Evolutionary conservation across 1,140 invertebrate species (phyloP), one percentile per base, ranked within the genome.

Genomic region (Tetraneura akinire): DNA sequence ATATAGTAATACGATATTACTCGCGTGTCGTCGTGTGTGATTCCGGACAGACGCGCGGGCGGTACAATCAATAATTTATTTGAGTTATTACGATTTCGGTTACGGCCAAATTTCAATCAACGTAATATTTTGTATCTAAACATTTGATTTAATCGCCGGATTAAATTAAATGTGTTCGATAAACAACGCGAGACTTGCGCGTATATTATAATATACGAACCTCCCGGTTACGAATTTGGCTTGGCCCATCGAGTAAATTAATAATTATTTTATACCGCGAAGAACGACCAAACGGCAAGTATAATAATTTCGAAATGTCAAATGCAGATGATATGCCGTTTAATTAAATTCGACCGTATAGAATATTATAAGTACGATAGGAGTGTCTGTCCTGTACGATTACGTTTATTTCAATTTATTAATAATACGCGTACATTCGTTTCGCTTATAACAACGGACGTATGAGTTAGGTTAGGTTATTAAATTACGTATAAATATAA

Each of bases 121-220:
- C 68, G 26, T 71, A n/a, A 51, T 71, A 4, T 29, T n/a, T n/a
- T n/a, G n/a, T n/a, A n/a, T 0, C 26, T 18, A 29, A 71, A 71
- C 68, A 51, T 71, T 71, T 71, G 45, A 51, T 51, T 71, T 71
- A 29, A 71, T 71, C 66, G 66, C 45, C 68, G 68, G 26, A 29
- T 71, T 51, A 71, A 71, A 71, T 71, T 71, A 29, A 51, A 71
- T 70, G n/a, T n/a, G n/a, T 49, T 70, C 47, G 47, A 70, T 70
- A 71, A 71, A 71, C 68, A 37, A 71, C 32, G 68, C 32, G 68
- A 26, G 10, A 23, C 18, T 51, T 6, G 16, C 21, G 16, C 37
- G 14, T 29, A 26, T n/a, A n/a, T n/a, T n/a, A n/a, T n/a, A n/a
- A n/a, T n/a, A n/a, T n/a, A 37, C 23, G 3, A 4, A 51, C 68